Base-by-base conservation (phyloP, 1,140 invertebrate species). In the Saccostrea echinata region DNA sequence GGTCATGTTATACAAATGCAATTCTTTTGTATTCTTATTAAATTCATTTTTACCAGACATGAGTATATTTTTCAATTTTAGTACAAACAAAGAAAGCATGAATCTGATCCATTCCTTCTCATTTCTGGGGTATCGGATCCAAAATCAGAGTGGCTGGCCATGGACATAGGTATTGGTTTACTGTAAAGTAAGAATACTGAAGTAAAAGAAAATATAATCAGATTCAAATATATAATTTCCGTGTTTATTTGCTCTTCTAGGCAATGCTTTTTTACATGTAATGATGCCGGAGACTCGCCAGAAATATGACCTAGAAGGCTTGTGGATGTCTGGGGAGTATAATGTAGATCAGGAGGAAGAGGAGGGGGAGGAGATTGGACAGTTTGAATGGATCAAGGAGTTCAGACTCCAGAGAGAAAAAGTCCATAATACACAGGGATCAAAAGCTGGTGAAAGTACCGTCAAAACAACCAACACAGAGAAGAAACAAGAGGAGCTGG, bases 211-310 rank as follows among this genome's bases (percentile, higher is more conserved):
- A 43, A 43, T 43, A 8, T 43, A 43, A 43, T 9, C 6, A 43
- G 43, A 9, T 43, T 43, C 6, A 43, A 43, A 43, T 8, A 43
- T 6, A 43, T 4, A 51, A 35, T 82, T 27, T 81, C 71, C 27
- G 81, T 76, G 53, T 86, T 24, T 43, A 3, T 30, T 57, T 64
- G 2, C 6, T 18, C n/a, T 76, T n/a, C 2, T 88, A 95, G 95
- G 95, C 84, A 98, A 99, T 93, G 98, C 99, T 90, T 97, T 97
- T 2, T 92, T 99, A n/a, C 98, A 99, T 92, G 96, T 99, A 89
- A 98, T 99, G 94, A 96, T 96, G 43, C 94, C 95, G 8, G 95
- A 97, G 91, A 95, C 96, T 11, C 96, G 98, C 91, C 93, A 96
- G 89, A 92, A 95, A 68, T 98, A 98, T 94, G 98, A 99, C 95